phyloP scores from a whole-genome alignment of 2,888 invertebrate species.

The Cryptus armator region DNA sequence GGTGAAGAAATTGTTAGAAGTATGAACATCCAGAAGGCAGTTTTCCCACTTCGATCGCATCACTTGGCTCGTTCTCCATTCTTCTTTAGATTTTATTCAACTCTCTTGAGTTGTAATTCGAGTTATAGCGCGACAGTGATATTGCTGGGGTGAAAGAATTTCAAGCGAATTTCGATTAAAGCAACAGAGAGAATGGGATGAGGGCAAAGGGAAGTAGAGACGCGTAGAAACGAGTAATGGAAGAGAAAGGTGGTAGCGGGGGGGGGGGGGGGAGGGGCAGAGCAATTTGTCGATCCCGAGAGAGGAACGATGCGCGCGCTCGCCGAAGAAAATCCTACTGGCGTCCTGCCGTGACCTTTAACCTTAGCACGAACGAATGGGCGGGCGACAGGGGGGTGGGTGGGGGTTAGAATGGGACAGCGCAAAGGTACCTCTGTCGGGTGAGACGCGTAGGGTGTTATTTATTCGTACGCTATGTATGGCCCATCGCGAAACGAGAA shows the following conservation, averaged over 20 bases:
- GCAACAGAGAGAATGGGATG: conserved; percentile 24
- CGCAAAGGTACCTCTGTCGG: conserved; percentile 15
- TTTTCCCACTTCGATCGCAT: too few species aligned
- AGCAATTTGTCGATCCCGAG: conserved; percentile 74
- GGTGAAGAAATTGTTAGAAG: too few species aligned
- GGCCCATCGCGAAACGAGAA: conserved; percentile 23
- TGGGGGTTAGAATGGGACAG: conserved; percentile 15
- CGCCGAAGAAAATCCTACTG: conserved; percentile 1
- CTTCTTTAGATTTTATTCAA: not conserved
- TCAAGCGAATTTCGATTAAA: conserved; percentile 46
- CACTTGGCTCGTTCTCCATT: too few species aligned
- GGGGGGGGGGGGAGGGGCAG: conserved; percentile 44
- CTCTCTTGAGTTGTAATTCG: not conserved
- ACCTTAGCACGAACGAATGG: conserved; percentile 35
- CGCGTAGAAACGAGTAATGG: conserved; percentile 57
- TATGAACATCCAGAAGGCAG: too few species aligned
- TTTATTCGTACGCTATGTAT: conserved; percentile 51
- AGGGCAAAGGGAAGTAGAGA: conserved; percentile 43
- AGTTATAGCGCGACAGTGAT: conserved; percentile 14
- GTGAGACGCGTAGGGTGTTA: conserved; percentile 59
- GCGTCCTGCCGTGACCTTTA: conserved; percentile 41
- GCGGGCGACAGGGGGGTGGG: conserved; percentile 36
- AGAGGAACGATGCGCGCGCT: conserved; percentile 40
- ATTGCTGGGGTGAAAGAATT: conserved; percentile 33
- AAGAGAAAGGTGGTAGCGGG: conserved; percentile 46